phyloP scores from a whole-genome alignment of 2,888 invertebrate genomes.

The Anticlea derivata region DNA sequence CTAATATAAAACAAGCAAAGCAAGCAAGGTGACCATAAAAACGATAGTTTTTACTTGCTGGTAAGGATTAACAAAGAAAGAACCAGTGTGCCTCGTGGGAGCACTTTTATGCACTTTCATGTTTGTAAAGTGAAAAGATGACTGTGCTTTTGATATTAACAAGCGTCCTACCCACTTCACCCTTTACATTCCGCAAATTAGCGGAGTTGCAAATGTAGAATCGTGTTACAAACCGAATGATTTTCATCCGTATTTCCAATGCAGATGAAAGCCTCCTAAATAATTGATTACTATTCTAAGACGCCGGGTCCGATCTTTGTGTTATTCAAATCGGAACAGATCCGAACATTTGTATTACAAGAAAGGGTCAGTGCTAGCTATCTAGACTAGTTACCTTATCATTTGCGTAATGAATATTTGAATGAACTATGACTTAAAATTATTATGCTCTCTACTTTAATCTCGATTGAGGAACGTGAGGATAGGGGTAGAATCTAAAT shows the following conservation, averaged over 20 bases:
- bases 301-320: constrained; percentile 52
- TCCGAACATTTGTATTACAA: constrained; percentile 54
- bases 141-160: not conserved
- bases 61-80: no score
- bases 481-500: no score
- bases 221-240: constrained; percentile 30
- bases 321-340: constrained; percentile 63
- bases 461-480: no score
- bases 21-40: no score
- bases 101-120: constrained; percentile 19
- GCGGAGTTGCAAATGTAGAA: constrained; percentile 40
- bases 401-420: constrained; percentile 30
- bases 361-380: constrained; percentile 42
- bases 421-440: not conserved
- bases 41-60: no score
- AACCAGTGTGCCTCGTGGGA: no score
- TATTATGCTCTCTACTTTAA: no score
- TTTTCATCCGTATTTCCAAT: constrained; percentile 41
- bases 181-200: constrained; percentile 12
- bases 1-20: no score
- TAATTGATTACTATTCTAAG: constrained; percentile 67
- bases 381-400: constrained; percentile 23
- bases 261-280: constrained; percentile 63
- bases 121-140: not conserved
- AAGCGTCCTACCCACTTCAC: not conserved